phyloP scores from a whole-genome alignment of 2,113 vertebrate species.

The Arothron firmamentum region DNA sequence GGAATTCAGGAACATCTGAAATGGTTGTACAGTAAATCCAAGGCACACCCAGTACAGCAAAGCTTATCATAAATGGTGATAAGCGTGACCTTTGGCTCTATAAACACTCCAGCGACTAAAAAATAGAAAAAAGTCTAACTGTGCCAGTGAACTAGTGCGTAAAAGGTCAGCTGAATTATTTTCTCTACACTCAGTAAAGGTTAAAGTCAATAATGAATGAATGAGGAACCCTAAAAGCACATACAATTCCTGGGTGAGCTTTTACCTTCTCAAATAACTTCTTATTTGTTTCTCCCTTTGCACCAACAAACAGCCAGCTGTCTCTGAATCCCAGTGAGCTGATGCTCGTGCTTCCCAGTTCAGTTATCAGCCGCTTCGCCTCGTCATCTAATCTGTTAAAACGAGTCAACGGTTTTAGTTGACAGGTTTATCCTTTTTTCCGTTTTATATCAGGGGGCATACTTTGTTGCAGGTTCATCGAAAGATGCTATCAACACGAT shows the following conservation, averaged over 20 bases:
- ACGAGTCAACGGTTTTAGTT: not conserved
- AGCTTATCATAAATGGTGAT: not conserved
- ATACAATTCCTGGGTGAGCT: not conserved
- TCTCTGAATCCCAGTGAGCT: slow-evolving; percentile 81
- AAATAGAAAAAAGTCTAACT: no score
- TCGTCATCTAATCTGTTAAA: slow-evolving; percentile 80
- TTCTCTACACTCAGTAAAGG: no score
- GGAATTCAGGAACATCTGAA: no score
- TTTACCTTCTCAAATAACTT: slow-evolving; percentile 86
- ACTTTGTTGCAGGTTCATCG: slow-evolving; percentile 88
- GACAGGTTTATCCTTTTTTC: not conserved
- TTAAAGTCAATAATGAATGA: no score
- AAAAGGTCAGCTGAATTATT: no score
- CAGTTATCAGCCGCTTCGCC: slow-evolving; percentile 76
- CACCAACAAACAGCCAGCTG: slow-evolving; percentile 92
- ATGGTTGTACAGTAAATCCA: not conserved
- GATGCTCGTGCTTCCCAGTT: slow-evolving; percentile 81
- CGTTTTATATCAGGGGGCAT: slow-evolving; percentile 22
- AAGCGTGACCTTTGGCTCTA: no score
- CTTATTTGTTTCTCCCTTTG: slow-evolving; percentile 80
- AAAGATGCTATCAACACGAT: slow-evolving; percentile 84
- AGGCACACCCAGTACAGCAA: not conserved
- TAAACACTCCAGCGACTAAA: no score
- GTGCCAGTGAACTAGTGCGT: no score
- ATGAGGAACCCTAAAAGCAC: no score